Base-by-base conservation (phyloP, 2,888 invertebrate species). In the Altica lythri region DNA sequence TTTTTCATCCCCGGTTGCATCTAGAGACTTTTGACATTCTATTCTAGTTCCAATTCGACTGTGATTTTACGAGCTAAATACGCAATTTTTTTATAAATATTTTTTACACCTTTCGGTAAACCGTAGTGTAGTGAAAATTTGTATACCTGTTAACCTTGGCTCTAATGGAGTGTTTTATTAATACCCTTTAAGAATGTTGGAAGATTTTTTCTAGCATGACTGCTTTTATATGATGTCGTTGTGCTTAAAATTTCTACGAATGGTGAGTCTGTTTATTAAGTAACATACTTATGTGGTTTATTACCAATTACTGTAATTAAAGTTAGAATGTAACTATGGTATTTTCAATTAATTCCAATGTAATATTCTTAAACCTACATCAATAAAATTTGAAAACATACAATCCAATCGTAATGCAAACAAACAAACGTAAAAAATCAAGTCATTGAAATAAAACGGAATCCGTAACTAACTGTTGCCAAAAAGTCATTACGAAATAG, bases 181-280 rank as follows among this genome's bases (percentile, higher is more conserved):
- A 9, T 38, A 17, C 9, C 10, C 18, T 8, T 6, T 29, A 27
- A 9, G 25, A 30, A 38, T 48, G 48, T 38, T 29, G 27, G 38
- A n/a, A 19, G 17, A 10, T 27, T 5, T 30, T 19, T 14, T 13
- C 17, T 50, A 49, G 53, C 34, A 61, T 61, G 57, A 34, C 32
- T 45, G 35, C 52, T 47, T 51, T 50, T 48, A 37, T 58, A 69
- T 64, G 61, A 73, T 73, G 73, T 70, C 69, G 63, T 68, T 67
- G 60, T 77, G 77, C 61, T 74, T 77, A 62, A 75, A 72, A 67
- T 68, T 75, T 60, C 69, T 72, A 62, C 75, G 75, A 68, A 77
- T 77, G 76, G 76, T 77, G 68, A 75, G 76, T 73, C 13, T n/a
- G n/a, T n/a, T n/a, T n/a, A n/a, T n/a, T n/a, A n/a, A n/a, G n/a